Conservation (phyloP, 1,140 invertebrate species). For the Panagrolaimus sp. region DNA sequence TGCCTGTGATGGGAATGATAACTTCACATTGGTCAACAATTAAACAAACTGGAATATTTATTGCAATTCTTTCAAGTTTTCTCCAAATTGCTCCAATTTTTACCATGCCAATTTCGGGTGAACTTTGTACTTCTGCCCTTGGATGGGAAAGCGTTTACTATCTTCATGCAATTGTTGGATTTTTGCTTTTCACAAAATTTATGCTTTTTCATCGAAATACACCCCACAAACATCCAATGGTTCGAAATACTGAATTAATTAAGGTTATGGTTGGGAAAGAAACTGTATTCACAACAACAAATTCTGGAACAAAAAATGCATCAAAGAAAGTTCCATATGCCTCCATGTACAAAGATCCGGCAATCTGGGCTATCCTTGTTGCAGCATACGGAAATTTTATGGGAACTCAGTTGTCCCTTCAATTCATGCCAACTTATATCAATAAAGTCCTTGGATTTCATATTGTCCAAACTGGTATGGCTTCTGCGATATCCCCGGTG, state of each 20-base stretch:
- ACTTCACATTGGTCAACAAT: conserved; percentile 47
- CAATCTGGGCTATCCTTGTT: conserved; percentile 47
- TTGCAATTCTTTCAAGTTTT: conserved; percentile 46
- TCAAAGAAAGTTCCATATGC: conserved; percentile 41
- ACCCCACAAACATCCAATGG: conserved; percentile 42
- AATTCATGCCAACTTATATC: conserved; percentile 39
- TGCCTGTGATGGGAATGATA: conserved; percentile 44
- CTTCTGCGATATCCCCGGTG: conserved; percentile 41
- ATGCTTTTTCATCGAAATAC: conserved; percentile 52
- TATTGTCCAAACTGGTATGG: conserved; percentile 50
- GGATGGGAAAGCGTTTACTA: conserved; percentile 50
- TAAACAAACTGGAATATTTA: conserved; percentile 48
- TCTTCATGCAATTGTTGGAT: conserved; percentile 42
- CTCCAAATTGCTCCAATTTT: conserved; percentile 51
- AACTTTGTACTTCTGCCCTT: conserved; percentile 38
- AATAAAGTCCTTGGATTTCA: conserved; percentile 46
- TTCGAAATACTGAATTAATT: conserved; percentile 36
- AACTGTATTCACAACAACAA: conserved; percentile 39
- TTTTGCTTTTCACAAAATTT: conserved; percentile 47
- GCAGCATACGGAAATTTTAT: conserved; percentile 51
- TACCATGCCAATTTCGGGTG: conserved; percentile 49
- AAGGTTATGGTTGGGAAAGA: conserved; percentile 44
- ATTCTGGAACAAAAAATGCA: conserved; percentile 43
- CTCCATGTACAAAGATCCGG: conserved; percentile 36
- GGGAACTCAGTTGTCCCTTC: conserved; percentile 44